Evolutionary conservation across 2,888 invertebrate genomes (phyloP).

Genomic region (Cryptosula pallasiana): DNA sequence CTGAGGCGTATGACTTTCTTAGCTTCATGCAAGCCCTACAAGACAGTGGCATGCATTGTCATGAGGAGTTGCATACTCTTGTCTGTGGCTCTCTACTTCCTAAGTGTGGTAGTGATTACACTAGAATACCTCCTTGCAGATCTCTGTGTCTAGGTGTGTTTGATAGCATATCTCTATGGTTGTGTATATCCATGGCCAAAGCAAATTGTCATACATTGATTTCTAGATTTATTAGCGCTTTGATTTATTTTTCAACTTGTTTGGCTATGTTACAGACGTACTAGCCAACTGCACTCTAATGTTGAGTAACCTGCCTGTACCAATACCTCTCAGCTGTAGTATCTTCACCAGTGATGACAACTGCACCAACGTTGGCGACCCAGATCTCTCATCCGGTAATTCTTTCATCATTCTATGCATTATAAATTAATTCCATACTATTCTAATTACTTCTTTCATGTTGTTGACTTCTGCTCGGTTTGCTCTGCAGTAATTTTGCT

Average conservation of each 20-base stretch:
- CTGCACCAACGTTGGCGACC: constrained; percentile 13
- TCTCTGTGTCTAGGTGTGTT: constrained; percentile 20
- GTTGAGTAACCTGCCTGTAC: neutral
- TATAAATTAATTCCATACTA: too few species aligned
- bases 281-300: constrained; percentile 5
- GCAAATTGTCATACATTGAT: too few species aligned
- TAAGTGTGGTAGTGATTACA: neutral
- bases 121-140: constrained; percentile 6
- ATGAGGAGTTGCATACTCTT: constrained; percentile 1
- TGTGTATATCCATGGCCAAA: too few species aligned
- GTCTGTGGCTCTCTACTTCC: neutral
- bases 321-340: constrained; percentile 7
- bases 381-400: too few species aligned
- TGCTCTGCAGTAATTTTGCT: too few species aligned
- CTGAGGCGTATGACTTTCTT: constrained; percentile 13
- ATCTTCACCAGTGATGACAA: constrained; percentile 4
- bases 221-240: too few species aligned
- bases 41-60: constrained; percentile 20
- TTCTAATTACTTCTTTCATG: too few species aligned
- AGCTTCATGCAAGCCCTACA: constrained; percentile 21
- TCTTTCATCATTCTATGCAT: too few species aligned
- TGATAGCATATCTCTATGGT: too few species aligned
- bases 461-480: too few species aligned
- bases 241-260: too few species aligned
- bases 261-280: constrained; percentile 3